Base-by-base conservation (phyloP, 2,888 invertebrate species). In the Orthosia cruda region DNA sequence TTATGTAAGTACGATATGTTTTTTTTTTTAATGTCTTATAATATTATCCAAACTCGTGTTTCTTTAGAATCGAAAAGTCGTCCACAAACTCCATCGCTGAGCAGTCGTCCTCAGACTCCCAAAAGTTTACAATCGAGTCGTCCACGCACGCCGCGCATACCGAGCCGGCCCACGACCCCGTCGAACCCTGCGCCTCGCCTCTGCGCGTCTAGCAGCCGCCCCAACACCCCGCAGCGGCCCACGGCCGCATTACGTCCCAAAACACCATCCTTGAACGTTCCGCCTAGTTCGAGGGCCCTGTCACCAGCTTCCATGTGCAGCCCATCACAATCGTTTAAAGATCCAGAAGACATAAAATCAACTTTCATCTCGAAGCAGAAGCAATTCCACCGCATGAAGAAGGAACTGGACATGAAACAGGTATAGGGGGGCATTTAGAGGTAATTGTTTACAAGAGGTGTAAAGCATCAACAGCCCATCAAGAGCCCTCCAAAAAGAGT, bases 381-480 rank as follows among this genome's bases (percentile, higher is more conserved):
- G 80, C 91, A 94, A 87, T 96, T 95, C 83, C 91, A 92, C 32
- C 80, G 74, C 26, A 87, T 96, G 93, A 96, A 96, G 83, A 96
- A 93, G 82, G 96, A 96, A 77, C 87, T 96, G n/a, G 96, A 96
- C 87, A 80, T 96, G 49, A 96, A 96, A 89, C 96, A 96, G 92
- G 96, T 96, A 84, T 20, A 15, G n/a, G n/a, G n/a, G n/a, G n/a
- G n/a, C 3, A 55, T 26, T 26, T 40, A 9, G 9, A 40, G 40
- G 40, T 40, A 40, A 32, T 32, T 32, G 40, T 40, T 40, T 40
- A 40, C 40, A 40, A 40, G 40, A 40, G 1, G 40, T 40, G 40
- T 40, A 9, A 40, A 9, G 40, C 40, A 40, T 40, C 40, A 32
- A 0, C 1, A 32, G 32, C 49, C n/a, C 23, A 4, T 15, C 23